Conservation (phyloP, 2,797 vertebrate species). For the Calcarius lapponicus region DNA sequence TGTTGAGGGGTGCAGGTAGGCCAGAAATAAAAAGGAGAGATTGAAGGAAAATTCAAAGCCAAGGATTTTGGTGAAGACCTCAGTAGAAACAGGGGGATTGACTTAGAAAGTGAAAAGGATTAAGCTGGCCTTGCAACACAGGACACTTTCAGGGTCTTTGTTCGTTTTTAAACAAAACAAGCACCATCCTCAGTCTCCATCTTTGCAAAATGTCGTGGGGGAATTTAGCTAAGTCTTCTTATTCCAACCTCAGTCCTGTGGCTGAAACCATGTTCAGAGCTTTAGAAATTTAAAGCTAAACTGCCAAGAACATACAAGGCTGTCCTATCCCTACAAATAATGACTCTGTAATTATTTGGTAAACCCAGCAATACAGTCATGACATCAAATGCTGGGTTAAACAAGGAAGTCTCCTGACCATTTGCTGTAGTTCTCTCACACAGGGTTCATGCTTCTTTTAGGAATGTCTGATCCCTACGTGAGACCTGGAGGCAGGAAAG, state of each 20-base stretch:
- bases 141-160: background rate
- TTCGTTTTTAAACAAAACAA: background rate
- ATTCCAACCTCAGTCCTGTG: background rate
- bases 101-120: background rate
- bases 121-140: background rate
- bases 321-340: conserved; percentile 19
- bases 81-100: background rate
- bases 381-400: conserved; percentile 16
- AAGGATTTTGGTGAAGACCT: background rate
- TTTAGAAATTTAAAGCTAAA: conserved; percentile 13
- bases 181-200: background rate
- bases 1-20: background rate
- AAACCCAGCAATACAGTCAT: background rate
- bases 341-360: background rate
- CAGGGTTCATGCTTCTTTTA: background rate
- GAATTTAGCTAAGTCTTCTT: background rate
- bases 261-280: background rate
- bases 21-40: background rate
- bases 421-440: background rate
- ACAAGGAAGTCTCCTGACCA: background rate
- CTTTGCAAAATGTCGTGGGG: background rate
- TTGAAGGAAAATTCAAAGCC: background rate
- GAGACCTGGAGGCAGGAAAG: conserved; percentile 23
- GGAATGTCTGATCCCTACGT: background rate
- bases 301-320: background rate